Evolutionary conservation across 2,113 vertebrate genomes (phyloP), one percentile per base, ranked within the genome.

Genomic region (Bolborhynchus lineola): DNA sequence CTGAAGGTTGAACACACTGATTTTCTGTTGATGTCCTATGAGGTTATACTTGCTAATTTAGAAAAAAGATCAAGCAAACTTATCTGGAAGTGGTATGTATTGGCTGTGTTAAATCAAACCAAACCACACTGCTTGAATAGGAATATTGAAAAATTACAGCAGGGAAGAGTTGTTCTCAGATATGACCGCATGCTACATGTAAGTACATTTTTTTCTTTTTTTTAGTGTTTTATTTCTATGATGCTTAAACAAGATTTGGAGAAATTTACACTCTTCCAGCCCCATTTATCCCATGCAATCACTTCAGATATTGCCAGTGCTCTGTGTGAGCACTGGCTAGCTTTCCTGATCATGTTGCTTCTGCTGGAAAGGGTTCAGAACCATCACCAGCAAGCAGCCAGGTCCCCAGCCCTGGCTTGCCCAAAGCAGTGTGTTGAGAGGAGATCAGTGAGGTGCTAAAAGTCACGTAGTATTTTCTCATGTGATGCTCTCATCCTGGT

Each of bases 331-430:
- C 7, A 8, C 7, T 39, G 52, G 6, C 26, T 80, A 14, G 2
- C 41, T 62, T 82, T 67, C 37, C 62, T 83, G 16, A 14, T 41
- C 0, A 0, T 16, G 28, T 59, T 79, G 13, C 9, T 87, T 4
- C 39, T 31, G 6, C 46, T 82, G 79, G 39, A 80, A 88, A 3
- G 17, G 18, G 7, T 62, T 80, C 75, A 86, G n/a, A 62, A 83
- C 7, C 0, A 0, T 5, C 8, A 31, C 10, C 52, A 57, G 12
- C 10, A 33, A 82, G 18, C 0, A 1, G 5, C 11, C 33, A 29
- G 12, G 10, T 53, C 41, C 1, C 37, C 57, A 71, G 59, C 35
- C 50, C 46, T 29, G 13, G 35, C 21, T 18, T 80, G 60, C 53
- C 63, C n/a, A 21, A n/a, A 86, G 33, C 3, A 1, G 15, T 16